Percentiles rank a stretch among this genome's conserved stretches.
Conservation (phyloP, 2,797 vertebrate species). For the Microctenopoma stevenorrisi region DNA sequence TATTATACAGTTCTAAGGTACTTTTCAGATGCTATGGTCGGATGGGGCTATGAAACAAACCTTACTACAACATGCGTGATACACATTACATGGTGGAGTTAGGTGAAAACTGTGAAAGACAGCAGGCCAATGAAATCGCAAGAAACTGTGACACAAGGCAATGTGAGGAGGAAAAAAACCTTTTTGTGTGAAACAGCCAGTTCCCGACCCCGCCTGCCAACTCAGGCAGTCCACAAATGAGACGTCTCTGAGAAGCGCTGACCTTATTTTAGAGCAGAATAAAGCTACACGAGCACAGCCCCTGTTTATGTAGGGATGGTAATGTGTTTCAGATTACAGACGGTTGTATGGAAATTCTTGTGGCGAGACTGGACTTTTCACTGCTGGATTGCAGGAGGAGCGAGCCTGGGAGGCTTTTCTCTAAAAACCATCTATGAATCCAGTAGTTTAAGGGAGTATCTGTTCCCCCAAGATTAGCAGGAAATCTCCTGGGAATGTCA, state of each 20-base stretch:
- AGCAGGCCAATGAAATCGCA: too few species aligned
- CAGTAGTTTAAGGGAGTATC: conserved; percentile 72
- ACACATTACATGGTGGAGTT: too few species aligned
- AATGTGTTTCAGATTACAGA: conserved; percentile 96
- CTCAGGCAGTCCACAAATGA: conserved; percentile 83
- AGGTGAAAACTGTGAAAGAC: too few species aligned
- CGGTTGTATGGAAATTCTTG: conserved; percentile 95
- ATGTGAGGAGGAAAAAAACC: not conserved
- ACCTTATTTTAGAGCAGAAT: conserved; percentile 86
- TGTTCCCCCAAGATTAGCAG: conserved; percentile 74
- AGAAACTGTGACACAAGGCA: not conserved
- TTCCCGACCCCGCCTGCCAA: conserved; percentile 72
- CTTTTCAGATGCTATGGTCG: too few species aligned
- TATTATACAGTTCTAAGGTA: too few species aligned
- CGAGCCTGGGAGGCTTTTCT: conserved; percentile 49
- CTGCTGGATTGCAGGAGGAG: conserved; percentile 73
- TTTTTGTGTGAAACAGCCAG: conserved; percentile 27
- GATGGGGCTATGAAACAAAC: too few species aligned
- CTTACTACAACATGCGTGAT: too few species aligned
- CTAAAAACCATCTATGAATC: conserved; percentile 59
- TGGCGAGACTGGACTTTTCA: conserved; percentile 89
- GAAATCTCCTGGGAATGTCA: conserved; percentile 23
- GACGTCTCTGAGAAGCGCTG: conserved; percentile 78
- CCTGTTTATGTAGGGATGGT: conserved; percentile 90
- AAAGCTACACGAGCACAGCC: conserved; percentile 83